phyloP scores from a whole-genome alignment of 2,888 invertebrate species.

The Coenonympha arcania region DNA sequence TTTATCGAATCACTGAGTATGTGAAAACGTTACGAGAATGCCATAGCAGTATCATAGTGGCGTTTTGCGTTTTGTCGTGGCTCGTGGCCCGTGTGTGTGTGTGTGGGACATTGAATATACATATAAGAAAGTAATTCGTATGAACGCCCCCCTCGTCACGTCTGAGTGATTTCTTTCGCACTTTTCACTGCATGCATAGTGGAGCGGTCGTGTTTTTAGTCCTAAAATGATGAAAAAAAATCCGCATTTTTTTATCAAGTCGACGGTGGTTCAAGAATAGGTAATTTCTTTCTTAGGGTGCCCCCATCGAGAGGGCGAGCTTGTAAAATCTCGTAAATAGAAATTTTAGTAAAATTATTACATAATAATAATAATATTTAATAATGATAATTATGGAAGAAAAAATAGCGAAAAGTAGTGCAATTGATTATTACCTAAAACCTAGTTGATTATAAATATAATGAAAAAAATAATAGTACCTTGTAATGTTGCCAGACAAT shows the following conservation, averaged over 20 bases:
- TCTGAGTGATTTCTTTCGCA: conserved; percentile 56
- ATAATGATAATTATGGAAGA: conserved; percentile 4
- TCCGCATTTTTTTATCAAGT: conserved; percentile 55
- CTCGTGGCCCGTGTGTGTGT: too few species aligned
- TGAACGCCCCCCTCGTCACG: conserved; percentile 25
- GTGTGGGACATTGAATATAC: too few species aligned
- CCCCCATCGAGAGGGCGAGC: conserved; percentile 26
- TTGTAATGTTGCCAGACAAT: conserved; percentile 68
- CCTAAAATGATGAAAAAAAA: conserved; percentile 33
- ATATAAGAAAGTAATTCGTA: neutral
- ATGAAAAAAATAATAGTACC: conserved; percentile 52
- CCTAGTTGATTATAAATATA: conserved; percentile 61
- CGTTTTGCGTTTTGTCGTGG: too few species aligned
- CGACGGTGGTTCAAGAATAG: conserved; percentile 52
- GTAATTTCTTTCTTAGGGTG: conserved; percentile 38
- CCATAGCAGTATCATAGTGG: too few species aligned
- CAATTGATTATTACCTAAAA: conserved; percentile 61
- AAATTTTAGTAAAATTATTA: conserved; percentile 63
- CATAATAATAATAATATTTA: conserved; percentile 30
- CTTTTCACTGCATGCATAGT: conserved; percentile 61
- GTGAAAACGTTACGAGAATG: too few species aligned
- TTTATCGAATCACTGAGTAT: too few species aligned
- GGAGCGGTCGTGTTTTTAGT: conserved; percentile 28
- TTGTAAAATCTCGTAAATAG: conserved; percentile 55
- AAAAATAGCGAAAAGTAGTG: conserved; percentile 64